These are phyloP conservation scores for Cyrtodaria siliqua DNA, from an alignment of 2,888 invertebrate genomes.

Conservation along the genomic window DNA sequence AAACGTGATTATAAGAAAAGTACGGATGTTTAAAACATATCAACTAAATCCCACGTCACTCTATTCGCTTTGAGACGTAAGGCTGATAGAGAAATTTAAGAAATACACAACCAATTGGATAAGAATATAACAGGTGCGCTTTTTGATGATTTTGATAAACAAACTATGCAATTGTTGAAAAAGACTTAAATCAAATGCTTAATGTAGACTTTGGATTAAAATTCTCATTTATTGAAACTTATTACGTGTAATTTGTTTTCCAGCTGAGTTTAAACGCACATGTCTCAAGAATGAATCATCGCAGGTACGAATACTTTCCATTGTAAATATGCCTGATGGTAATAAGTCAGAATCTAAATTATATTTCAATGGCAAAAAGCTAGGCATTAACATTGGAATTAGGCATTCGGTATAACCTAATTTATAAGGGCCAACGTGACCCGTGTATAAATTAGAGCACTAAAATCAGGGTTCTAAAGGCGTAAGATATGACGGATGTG, in stretches of 20 bases:
- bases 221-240: conserved; percentile 10
- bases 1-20: conserved; percentile 65
- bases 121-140: conserved; percentile 37
- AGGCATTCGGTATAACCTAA: too few species aligned
- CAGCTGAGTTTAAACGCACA: not conserved
- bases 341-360: too few species aligned
- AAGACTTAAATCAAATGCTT: conserved; percentile 25
- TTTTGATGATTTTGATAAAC: conserved; percentile 31
- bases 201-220: conserved; percentile 38
- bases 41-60: conserved; percentile 45
- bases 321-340: too few species aligned
- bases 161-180: conserved; percentile 20
- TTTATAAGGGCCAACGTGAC: too few species aligned
- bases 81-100: conserved; percentile 29
- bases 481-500: too few species aligned
- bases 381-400: too few species aligned
- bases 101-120: conserved; percentile 38
- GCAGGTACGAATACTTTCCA: not conserved
- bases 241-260: conserved; percentile 23
- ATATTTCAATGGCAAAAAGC: too few species aligned
- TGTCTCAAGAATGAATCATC: not conserved
- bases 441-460: too few species aligned
- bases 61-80: conserved; percentile 31
- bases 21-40: conserved; percentile 52
- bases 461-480: too few species aligned